Base-by-base conservation (phyloP, 2,113 vertebrate species). In the Psilopogon haemacephalus region DNA sequence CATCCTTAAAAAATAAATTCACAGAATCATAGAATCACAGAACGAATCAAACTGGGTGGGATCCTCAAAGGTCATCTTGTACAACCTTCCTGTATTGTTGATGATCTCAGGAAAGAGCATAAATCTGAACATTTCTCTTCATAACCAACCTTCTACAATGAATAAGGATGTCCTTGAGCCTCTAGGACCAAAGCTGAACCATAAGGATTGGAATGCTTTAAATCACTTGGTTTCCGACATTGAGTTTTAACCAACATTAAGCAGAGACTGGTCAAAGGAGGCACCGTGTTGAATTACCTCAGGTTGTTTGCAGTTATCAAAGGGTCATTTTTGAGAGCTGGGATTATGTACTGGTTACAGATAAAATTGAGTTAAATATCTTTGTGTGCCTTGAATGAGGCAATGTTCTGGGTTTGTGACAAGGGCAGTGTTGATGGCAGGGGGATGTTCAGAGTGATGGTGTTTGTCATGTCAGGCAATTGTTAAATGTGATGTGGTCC, bases 401-500 rank as follows among this genome's bases (percentile, higher is more conserved):
- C 23, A n/a, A 4, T 18, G 5, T 6, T 78, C 37, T 55, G n/a
- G 58, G 55, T 56, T n/a, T 56, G 65, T 38, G 65, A 28, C 10
- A 28, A 33, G 56, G 28, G 18, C 1, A 1, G 48, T 28, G 8
- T 12, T 15, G 21, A 48, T 19, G 23, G 38, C 23, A 32, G 23
- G 56, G 18, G 38, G 21, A 63, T 5, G 1, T 30, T 82, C 17
- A 15, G n/a, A 60, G 37, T 15, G 33, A 60, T 60, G 21, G 33
- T 60, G 20, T 69, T 63, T 68, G 20, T 63, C 46, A 62, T 30
- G 21, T 2, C 0, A 63, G 38, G 46, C 19, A 69, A 82, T 19
- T 0, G 0, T n/a, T 46, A 55, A 5, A 20, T 1, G 1, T 28
- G 55, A 30, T 5, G 24, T 13, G 76, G 15, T 11, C 11, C 38